A percentile compares a stretch with the other conserved stretches of the same genome.
Evolutionary conservation across 2,888 invertebrate genomes (phyloP).

Genomic region (Neuroscelio doddi): DNA sequence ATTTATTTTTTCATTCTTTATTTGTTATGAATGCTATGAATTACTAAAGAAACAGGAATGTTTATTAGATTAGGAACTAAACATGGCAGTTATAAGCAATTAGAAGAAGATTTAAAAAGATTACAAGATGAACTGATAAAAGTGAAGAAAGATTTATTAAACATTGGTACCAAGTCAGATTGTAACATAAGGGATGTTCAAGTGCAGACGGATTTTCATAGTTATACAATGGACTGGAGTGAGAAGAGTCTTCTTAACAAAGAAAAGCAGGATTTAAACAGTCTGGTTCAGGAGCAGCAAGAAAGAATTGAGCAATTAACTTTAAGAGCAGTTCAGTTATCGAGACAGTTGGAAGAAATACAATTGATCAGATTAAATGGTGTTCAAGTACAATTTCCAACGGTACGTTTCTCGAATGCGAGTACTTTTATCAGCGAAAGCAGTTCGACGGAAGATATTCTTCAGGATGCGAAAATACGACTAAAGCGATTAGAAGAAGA

Average conservation of each 20-base stretch:
- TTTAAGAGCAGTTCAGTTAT: constrained; percentile 58
- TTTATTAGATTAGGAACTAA: constrained; percentile 61
- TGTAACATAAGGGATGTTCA: constrained; percentile 50
- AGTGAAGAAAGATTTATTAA: constrained; percentile 49
- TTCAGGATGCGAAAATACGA: constrained; percentile 67
- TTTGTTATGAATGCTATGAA: neutral
- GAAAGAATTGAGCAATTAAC: constrained; percentile 66
- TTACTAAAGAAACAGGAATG: neutral
- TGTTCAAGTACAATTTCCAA: constrained; percentile 42
- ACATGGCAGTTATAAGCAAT: constrained; percentile 54
- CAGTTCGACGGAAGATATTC: constrained; percentile 69
- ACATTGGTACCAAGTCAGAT: constrained; percentile 28
- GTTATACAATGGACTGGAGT: constrained; percentile 33
- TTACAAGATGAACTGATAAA: constrained; percentile 61
- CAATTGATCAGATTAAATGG: constrained; percentile 47
- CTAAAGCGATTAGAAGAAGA: constrained; percentile 66
- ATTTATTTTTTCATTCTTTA: neutral
- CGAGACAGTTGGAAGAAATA: constrained; percentile 63
- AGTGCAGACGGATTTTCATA: constrained; percentile 62
- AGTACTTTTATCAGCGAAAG: constrained; percentile 65
- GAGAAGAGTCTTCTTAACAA: constrained; percentile 54
- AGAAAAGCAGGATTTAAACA: constrained; percentile 62
- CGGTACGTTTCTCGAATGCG: constrained; percentile 44
- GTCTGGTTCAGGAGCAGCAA: constrained; percentile 61
- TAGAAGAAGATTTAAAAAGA: constrained; percentile 61